Conservation (phyloP, 2,113 vertebrate species). For the Passer montanus region DNA sequence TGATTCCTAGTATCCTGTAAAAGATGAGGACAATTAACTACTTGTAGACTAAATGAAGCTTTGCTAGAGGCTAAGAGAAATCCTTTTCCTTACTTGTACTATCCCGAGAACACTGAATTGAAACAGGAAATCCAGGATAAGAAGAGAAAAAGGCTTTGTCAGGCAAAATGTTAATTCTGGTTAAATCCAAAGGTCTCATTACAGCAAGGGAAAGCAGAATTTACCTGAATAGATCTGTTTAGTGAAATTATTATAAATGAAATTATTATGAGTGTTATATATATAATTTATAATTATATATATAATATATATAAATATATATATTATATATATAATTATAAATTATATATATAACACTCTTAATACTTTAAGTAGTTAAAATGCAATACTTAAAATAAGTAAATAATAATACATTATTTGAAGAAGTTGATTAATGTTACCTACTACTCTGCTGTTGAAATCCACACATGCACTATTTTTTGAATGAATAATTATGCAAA, state of each 20-base stretch:
- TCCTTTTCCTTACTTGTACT: background rate
- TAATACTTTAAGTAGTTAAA: background rate
- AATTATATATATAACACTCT: no score
- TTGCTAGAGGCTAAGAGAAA: slow-evolving; percentile 26
- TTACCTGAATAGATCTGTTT: background rate
- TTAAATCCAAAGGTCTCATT: background rate
- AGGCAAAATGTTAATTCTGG: background rate
- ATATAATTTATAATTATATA: no score
- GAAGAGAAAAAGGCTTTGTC: background rate
- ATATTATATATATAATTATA: no score
- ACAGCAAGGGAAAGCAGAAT: background rate
- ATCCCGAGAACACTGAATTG: background rate
- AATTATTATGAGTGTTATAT: no score
- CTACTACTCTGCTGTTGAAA: background rate
- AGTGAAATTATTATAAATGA: background rate
- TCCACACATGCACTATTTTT: background rate
- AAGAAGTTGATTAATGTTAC: background rate
- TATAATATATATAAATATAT: no score
- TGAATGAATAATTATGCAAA: background rate
- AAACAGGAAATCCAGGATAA: slow-evolving; percentile 6
- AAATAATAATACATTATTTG: background rate
- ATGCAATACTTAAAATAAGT: background rate
- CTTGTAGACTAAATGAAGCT: background rate
- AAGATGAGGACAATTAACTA: background rate
- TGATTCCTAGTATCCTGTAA: background rate